These are phyloP conservation scores for Rhizoglyphus robini DNA, from an alignment of 1,140 invertebrate species.

Conservation along the genomic window DNA sequence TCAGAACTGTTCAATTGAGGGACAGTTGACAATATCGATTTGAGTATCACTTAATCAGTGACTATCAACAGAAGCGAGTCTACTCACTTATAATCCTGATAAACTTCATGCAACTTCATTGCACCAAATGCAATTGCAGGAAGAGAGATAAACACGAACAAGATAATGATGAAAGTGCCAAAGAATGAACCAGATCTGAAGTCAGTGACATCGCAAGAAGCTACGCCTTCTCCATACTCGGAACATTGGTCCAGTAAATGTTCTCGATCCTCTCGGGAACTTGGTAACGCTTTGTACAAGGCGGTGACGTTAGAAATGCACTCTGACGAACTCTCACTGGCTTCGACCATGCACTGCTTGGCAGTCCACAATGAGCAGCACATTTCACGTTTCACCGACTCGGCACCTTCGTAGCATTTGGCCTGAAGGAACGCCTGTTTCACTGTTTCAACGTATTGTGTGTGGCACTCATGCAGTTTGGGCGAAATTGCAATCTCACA, in stretches of 20 bases:
- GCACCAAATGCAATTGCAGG: not conserved
- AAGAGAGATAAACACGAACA: not conserved
- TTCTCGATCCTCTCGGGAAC: not conserved
- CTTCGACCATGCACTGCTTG: not conserved
- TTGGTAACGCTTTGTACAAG: not conserved
- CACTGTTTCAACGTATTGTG: not conserved
- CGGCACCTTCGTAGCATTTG: not conserved
- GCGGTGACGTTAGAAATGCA: not conserved
- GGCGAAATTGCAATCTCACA: constrained; percentile 2
- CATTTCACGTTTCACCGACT: not conserved
- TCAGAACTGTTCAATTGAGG: no score
- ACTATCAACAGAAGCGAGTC: no score
- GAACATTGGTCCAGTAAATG: not conserved
- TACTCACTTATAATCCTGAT: not conserved
- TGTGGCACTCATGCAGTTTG: not conserved
- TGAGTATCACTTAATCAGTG: no score
- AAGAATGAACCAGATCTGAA: not conserved
- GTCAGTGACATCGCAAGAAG: not conserved
- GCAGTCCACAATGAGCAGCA: constrained; percentile 3
- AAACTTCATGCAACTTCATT: not conserved
- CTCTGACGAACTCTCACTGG: not conserved
- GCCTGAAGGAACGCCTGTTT: not conserved
- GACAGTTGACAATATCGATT: no score
- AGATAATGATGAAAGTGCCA: not conserved
- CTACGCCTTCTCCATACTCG: not conserved